Conservation (phyloP, 2,888 invertebrate species). For the Coremacera marginata region DNA sequence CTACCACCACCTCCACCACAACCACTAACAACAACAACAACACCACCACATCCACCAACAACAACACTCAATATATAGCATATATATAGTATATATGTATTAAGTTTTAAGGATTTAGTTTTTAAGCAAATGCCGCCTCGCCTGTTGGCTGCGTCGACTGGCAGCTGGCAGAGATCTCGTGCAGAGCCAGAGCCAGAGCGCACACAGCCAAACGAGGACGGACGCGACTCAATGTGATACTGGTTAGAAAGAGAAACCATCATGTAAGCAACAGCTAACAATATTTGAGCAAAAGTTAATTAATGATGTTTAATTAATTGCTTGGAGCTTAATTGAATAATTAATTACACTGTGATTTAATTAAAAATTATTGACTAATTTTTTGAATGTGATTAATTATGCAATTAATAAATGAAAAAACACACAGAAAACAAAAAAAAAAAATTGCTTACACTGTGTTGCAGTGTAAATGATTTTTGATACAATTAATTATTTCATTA, state of each 20-base stretch:
- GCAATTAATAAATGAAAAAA: background rate
- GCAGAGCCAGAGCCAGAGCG: background rate
- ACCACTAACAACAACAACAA: conserved; percentile 17
- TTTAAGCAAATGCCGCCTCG: conserved; percentile 3
- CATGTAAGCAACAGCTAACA: conserved; percentile 18
- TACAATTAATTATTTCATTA: background rate
- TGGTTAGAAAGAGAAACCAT: conserved; percentile 28
- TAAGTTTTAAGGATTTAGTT: background rate
- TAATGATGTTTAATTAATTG: conserved; percentile 10
- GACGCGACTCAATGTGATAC: conserved; percentile 31
- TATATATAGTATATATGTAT: no score
- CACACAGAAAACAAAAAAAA: background rate
- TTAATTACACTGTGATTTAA: conserved; percentile 22
- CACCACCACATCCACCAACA: background rate
- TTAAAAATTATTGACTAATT: conserved; percentile 18
- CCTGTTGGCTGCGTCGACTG: conserved; percentile 9
- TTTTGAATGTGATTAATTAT: no score
- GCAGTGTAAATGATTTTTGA: conserved; percentile 42
- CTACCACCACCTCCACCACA: background rate
- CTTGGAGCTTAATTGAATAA: background rate
- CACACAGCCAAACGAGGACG: background rate
- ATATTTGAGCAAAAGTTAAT: background rate
- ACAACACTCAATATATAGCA: conserved; percentile 16
- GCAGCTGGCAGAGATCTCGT: conserved; percentile 23
- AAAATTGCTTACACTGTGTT: conserved; percentile 6